Evolutionary conservation across 2,888 invertebrate genomes (phyloP).

Genomic region (Panzeria rudis): DNA sequence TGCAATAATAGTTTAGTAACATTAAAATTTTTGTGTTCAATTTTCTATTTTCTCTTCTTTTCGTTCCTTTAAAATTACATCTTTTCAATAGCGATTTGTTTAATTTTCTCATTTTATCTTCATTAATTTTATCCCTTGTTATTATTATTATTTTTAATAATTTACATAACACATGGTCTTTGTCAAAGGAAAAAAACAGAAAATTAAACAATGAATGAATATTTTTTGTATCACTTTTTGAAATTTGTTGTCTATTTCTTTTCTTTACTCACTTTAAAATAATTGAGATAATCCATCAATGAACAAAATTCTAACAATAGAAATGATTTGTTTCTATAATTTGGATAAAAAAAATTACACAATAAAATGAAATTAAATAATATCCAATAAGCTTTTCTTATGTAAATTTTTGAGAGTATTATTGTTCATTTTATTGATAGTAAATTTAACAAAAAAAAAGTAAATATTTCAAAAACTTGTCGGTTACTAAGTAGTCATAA

Average conservation of each 20-base stretch:
- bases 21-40: not conserved
- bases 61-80: not conserved
- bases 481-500: not conserved
- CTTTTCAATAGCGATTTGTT: not conserved
- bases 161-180: not conserved
- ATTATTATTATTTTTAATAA: not conserved
- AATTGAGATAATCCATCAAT: slow-evolving; percentile 37
- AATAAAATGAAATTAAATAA: slow-evolving; percentile 39
- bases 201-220: slow-evolving; percentile 18
- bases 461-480: not conserved
- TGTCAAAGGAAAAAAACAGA: not conserved
- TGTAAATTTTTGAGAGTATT: slow-evolving; percentile 27
- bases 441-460: not conserved
- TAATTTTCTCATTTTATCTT: not conserved
- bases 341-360: slow-evolving; percentile 13
- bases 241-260: not conserved
- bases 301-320: slow-evolving; percentile 55
- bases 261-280: not conserved
- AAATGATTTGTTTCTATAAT: slow-evolving; percentile 11
- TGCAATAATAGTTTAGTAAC: too few species aligned
- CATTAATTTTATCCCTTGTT: not conserved
- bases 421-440: not conserved
- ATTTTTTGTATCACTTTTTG: slow-evolving; percentile 10
- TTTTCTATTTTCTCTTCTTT: not conserved
- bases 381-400: slow-evolving; percentile 17